Conservation (phyloP, 2,113 vertebrate genomes). For the Pardalotus punctatus region DNA sequence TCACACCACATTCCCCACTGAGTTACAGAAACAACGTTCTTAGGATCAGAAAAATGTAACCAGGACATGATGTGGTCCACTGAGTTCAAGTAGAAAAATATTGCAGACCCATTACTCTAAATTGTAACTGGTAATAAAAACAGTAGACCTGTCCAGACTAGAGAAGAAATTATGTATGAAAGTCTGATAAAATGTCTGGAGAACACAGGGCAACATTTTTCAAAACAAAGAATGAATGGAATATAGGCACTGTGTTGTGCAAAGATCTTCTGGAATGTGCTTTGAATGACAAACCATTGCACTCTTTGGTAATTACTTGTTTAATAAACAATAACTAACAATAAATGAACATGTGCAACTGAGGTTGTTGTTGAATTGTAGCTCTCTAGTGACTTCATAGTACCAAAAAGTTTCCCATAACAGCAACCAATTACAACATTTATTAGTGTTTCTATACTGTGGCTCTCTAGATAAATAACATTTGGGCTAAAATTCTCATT, state of each 20-base stretch:
- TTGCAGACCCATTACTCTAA: neutral
- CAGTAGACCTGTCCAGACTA: neutral
- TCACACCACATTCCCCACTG: neutral
- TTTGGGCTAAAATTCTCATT: neutral
- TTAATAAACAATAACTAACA: neutral
- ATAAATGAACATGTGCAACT: neutral
- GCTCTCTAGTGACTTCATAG: neutral
- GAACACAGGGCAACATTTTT: neutral
- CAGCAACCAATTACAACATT: neutral
- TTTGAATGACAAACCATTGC: neutral
- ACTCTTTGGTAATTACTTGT: neutral
- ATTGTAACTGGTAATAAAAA: slow-evolving; percentile 5
- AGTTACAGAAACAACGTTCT: neutral
- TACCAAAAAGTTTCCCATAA: neutral
- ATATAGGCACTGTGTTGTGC: neutral
- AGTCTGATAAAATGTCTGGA: neutral
- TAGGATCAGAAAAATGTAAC: neutral
- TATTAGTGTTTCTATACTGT: neutral
- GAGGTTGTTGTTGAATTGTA: neutral
- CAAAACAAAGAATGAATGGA: neutral
- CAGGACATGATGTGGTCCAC: neutral
- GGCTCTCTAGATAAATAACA: neutral
- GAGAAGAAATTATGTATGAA: slow-evolving; percentile 22
- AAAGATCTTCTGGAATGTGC: neutral
- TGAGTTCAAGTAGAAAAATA: slow-evolving; percentile 5